phyloP scores from a whole-genome alignment of 2,797 vertebrate genomes.

The Rhodeus uyekii region DNA sequence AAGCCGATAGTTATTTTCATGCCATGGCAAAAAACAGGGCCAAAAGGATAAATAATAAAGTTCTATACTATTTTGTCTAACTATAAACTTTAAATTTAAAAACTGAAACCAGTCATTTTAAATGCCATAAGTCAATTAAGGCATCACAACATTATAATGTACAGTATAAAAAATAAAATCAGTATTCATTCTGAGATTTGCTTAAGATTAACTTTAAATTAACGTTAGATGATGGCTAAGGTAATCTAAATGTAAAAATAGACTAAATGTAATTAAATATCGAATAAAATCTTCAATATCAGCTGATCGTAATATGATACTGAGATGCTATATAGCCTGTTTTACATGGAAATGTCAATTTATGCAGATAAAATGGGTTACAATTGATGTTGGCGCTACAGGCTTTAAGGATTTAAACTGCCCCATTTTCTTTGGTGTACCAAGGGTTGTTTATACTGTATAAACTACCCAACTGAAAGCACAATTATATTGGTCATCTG shows the following conservation, averaged over 20 bases:
- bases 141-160: background rate
- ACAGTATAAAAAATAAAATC: background rate
- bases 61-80: background rate
- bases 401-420: background rate
- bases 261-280: background rate
- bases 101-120: background rate
- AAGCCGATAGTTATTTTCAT: background rate
- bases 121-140: background rate
- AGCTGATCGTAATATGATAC: background rate
- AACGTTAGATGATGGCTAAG: background rate
- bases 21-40: background rate
- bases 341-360: background rate
- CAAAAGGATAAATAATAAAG: too few species aligned
- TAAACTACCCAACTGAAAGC: background rate
- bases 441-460: constrained; percentile 28
- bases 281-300: background rate
- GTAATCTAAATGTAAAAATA: background rate
- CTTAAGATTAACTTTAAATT: background rate
- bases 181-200: background rate
- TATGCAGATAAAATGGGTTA: background rate
- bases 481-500: constrained; percentile 16
- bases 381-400: background rate
- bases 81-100: background rate
- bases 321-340: background rate
- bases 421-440: constrained; percentile 3